Evolutionary conservation across 2,888 invertebrate genomes (phyloP), one percentile per base, ranked within the genome.

Genomic region (Geophilus truncorum): DNA sequence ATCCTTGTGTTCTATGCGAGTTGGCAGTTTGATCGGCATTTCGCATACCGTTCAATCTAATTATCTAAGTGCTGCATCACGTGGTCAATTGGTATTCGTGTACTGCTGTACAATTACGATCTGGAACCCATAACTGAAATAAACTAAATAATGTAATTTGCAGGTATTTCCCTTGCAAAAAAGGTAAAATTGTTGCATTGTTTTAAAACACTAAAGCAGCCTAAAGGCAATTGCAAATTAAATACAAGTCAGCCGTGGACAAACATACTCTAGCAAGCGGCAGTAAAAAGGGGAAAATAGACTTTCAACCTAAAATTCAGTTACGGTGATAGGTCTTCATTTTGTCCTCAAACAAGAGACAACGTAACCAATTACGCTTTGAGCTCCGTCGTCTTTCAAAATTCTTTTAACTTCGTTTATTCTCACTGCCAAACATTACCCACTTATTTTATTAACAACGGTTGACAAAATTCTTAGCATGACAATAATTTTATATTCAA

Each of bases 401-500:
- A 62, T 62, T 62, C 62, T 62, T 62, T 4, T 57, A 57, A 57
- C 57, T 57, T 57, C 57, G 12, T 57, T 57, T 57, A 57, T 57
- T 57, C n/a, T 45, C 23, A 18, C 57, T 57, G 62, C 62, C 62
- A 62, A 62, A 62, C 62, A 28, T 62, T 62, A 62, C 62, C 62
- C 28, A 62, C 62, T 62, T 62, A 62, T 62, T 21, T 62, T 62
- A 62, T 62, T 62, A 62, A 62, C 9, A 23, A 62, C 62, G 62
- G 25, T 62, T 15, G 62, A 62, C 25, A 62, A 62, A 62, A 62
- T 62, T 25, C 15, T 23, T n/a, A 45, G 45, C 62, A 25, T 62
- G 62, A 23, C 62, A 62, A 62, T 25, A 57, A 62, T 62, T 62
- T 62, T 62, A 62, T 62, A 62, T 62, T 62, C 62, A 62, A 62